phyloP scores from a whole-genome alignment of 2,888 invertebrate species.

The Agonopterix arenella region DNA sequence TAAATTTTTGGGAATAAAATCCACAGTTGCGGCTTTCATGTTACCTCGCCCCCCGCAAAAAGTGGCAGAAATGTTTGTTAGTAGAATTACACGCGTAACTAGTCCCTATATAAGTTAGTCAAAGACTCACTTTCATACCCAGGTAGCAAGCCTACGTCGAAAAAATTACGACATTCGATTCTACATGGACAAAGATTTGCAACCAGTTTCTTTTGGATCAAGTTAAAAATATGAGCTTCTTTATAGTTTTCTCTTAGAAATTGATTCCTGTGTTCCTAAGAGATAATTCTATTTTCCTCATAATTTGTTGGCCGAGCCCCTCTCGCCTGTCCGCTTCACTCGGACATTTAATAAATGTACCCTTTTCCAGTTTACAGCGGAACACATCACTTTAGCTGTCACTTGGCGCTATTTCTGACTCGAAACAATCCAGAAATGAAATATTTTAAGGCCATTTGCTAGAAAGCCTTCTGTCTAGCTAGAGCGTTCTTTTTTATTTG shows the following conservation, averaged over 20 bases:
- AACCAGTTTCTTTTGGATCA: too few species aligned
- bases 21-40: too few species aligned
- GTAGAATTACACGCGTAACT: too few species aligned
- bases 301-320: background rate
- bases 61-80: too few species aligned
- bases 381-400: constrained; percentile 65
- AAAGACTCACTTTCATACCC: too few species aligned
- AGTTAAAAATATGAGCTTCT: too few species aligned
- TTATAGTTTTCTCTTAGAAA: background rate
- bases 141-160: too few species aligned
- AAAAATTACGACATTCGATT: too few species aligned
- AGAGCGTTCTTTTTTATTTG: constrained; percentile 56
- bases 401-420: constrained; percentile 63
- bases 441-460: constrained; percentile 69
- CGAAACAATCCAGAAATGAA: constrained; percentile 68
- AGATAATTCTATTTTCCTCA: background rate
- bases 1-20: too few species aligned
- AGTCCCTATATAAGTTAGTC: too few species aligned
- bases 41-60: too few species aligned
- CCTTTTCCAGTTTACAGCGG: constrained; percentile 41
- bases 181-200: too few species aligned
- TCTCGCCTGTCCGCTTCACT: background rate
- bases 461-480: constrained; percentile 55
- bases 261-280: background rate
- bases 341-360: constrained; percentile 48